Evolutionary conservation across 2,113 vertebrate genomes (phyloP), one percentile per base, ranked within the genome.

Genomic region (Phyllostomus discolor): DNA sequence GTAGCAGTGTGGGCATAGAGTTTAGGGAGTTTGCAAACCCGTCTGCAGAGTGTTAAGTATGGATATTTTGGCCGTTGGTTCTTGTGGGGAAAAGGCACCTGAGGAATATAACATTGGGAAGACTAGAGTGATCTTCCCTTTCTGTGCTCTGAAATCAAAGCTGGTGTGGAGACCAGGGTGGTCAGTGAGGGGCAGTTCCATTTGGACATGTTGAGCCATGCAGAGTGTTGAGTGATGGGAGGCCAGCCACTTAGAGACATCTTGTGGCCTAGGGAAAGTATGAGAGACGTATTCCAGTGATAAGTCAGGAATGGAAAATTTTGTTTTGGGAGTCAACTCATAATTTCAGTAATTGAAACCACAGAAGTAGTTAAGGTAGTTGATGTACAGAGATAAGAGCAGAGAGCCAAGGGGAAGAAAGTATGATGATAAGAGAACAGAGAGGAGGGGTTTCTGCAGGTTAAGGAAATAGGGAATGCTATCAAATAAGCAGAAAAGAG

Each of bases 341-440:
- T 89, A 86, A 87, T 95, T 95, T 96, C 92, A 57, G 89, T 96
- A 94, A 95, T 87, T 92, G 95, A 98, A 98, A 97, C 90, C 95
- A 95, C 93, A 94, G 81, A 94, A 89, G 94, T 96, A 96, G 95
- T 95, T 94, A 97, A 97, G 92, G 94, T 95, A 88, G 91, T 48
- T 82, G 94, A 96, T 92, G 82, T 43, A 31, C 59, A 92, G 90
- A 88, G 94, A 90, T 95, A 95, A 95, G 88, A 94, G 83, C 78
- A 69, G 80, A 83, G 81, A 72, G 57, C 79, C 50, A 4, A 15
- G 67, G 83, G 41, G 50, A 7, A 2, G 11, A 22, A 15, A 22
- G 81, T 17, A 22, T 4, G 52, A 73, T 26, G 78, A 24, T 72
- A 66, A 48, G 57, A 73, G 88, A 90, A 85, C 33, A 10, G 79